phyloP scores from a whole-genome alignment of 2,888 invertebrate species.

The Ophion ventricosus region DNA sequence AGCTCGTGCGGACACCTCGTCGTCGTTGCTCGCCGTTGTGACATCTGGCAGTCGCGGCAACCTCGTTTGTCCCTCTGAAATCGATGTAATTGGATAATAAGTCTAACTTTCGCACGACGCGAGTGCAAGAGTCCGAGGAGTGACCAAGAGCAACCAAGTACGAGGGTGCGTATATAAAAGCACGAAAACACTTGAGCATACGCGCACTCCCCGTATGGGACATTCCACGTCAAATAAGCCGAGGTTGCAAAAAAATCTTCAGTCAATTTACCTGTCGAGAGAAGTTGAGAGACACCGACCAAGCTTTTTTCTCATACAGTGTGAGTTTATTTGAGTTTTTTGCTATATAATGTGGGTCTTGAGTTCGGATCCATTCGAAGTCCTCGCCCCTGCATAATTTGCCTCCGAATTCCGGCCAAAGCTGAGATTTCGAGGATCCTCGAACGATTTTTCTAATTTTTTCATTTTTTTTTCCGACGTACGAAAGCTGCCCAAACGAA shows the following conservation, averaged over 20 bases:
- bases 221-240: conserved; percentile 31
- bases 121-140: conserved; percentile 38
- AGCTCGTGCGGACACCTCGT: conserved; percentile 64
- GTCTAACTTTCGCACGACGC: conserved; percentile 73
- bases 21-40: conserved; percentile 71
- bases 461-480: no score
- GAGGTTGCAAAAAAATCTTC: conserved; percentile 5
- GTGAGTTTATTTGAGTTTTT: background rate
- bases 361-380: background rate
- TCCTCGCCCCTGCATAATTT: background rate
- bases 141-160: conserved; percentile 16
- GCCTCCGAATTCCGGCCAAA: background rate
- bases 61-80: conserved; percentile 80
- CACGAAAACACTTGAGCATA: conserved; percentile 23
- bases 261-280: conserved; percentile 10
- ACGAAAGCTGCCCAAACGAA: no score
- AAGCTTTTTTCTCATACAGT: conserved; percentile 1
- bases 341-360: background rate
- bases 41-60: conserved; percentile 81
- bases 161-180: conserved; percentile 12
- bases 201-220: conserved; percentile 6
- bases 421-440: no score
- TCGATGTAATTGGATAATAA: conserved; percentile 81
- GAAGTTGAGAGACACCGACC: background rate
- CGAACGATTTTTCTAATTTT: no score